Percentiles rank a stretch among this genome's conserved stretches.
Evolutionary conservation across 1,140 invertebrate species (phyloP).

Genomic region (Diuraphis noxia): DNA sequence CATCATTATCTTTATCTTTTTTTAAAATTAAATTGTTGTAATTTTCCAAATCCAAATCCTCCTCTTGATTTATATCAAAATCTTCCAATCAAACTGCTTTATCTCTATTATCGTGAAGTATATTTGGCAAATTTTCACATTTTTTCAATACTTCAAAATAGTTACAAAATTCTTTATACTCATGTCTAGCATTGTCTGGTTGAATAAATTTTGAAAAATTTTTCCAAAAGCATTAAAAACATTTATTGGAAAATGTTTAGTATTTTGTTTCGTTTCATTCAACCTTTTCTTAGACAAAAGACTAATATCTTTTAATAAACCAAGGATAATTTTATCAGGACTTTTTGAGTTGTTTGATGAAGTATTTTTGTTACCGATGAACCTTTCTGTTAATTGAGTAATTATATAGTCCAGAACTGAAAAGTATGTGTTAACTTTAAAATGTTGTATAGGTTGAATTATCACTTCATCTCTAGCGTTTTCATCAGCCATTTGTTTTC

Average conservation of each 20-base stretch:
- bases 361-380: neutral
- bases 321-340: neutral
- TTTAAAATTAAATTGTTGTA: neutral
- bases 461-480: neutral
- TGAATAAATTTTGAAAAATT: neutral
- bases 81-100: neutral
- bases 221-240: slow-evolving; percentile 7
- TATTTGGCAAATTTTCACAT: neutral
- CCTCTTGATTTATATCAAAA: neutral
- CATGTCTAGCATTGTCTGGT: neutral
- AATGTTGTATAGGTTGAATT: neutral
- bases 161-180: slow-evolving; percentile 3
- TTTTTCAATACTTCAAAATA: neutral
- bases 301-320: neutral
- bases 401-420: neutral
- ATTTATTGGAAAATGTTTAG: neutral
- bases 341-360: neutral
- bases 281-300: neutral
- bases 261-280: slow-evolving; percentile 1
- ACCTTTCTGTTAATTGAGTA: neutral
- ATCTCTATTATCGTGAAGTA: neutral
- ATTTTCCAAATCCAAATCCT: neutral
- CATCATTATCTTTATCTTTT: neutral
- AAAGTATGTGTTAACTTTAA: neutral
- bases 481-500: neutral